Conservation (phyloP, 2,888 invertebrate genomes). For the Norana najaformis region DNA sequence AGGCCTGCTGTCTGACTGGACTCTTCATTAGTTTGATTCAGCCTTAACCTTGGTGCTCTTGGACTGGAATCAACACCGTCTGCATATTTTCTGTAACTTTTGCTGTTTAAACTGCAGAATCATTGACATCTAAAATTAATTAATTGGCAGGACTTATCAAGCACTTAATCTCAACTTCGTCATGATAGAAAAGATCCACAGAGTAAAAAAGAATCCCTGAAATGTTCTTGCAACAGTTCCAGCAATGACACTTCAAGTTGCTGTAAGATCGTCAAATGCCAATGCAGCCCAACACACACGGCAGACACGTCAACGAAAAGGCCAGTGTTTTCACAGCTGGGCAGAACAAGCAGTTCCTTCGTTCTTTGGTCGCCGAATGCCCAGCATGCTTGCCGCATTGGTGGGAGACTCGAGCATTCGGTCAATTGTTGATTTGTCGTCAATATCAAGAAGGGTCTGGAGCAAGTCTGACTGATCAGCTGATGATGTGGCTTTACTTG, state of each 20-base stretch:
- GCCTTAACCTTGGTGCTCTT: neutral
- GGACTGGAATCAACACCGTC: neutral
- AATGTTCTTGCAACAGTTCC: slow-evolving; percentile 13
- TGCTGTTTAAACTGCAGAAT: neutral
- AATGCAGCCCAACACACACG: neutral
- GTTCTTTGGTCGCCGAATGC: slow-evolving; percentile 65
- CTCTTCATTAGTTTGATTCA: neutral
- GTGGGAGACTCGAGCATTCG: slow-evolving; percentile 74
- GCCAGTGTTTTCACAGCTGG: neutral
- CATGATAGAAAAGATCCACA: slow-evolving; percentile 5
- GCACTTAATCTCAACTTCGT: slow-evolving; percentile 13
- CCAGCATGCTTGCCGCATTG: slow-evolving; percentile 84
- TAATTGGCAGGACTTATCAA: neutral
- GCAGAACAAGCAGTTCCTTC: neutral
- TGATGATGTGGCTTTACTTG: neutral
- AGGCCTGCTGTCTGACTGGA: no score
- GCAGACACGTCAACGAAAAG: neutral
- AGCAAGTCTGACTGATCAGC: slow-evolving; percentile 71
- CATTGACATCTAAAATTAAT: neutral
- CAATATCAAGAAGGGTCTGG: slow-evolving; percentile 84
- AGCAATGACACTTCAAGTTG: neutral
- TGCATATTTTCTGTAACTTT: neutral
- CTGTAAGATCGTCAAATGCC: neutral
- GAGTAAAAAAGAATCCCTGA: slow-evolving; percentile 7
- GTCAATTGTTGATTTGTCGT: slow-evolving; percentile 79